Percentiles rank a stretch among this genome's conserved stretches.
Evolutionary conservation across 1,140 invertebrate species (phyloP).

Genomic region (Semibalanus balanoides): DNA sequence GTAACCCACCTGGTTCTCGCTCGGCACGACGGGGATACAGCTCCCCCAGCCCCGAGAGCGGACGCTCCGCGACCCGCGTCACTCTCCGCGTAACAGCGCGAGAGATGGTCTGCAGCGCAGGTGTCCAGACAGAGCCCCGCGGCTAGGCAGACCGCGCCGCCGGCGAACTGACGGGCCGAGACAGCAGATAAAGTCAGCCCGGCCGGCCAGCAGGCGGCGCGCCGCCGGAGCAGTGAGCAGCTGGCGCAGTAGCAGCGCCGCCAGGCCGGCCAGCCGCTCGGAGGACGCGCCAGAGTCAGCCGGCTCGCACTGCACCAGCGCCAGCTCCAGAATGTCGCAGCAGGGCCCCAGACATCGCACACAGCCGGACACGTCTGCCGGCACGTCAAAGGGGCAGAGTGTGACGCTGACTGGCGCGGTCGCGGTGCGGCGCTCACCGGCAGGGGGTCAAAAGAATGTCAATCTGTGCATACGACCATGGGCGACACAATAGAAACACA

Average conservation of each 20-base stretch:
- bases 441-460: too few relatives aligned
- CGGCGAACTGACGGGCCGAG: too few relatives aligned
- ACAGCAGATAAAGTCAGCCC: background rate
- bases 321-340: background rate
- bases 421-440: too few relatives aligned
- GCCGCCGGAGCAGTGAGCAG: background rate
- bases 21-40: background rate
- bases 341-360: background rate
- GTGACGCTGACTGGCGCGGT: too few relatives aligned
- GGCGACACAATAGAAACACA: too few relatives aligned
- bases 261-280: background rate
- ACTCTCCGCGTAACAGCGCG: too few relatives aligned
- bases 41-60: background rate
- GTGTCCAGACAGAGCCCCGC: background rate
- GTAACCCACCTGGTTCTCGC: too few relatives aligned
- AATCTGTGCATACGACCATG: too few relatives aligned
- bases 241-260: background rate
- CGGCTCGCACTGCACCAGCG: background rate
- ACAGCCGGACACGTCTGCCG: background rate
- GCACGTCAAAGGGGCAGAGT: too few relatives aligned
- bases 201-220: background rate
- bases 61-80: background rate
- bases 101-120: background rate
- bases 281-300: background rate
- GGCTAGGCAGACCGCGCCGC: background rate